phyloP scores from a whole-genome alignment of 2,888 invertebrate species.

The Stramonita haemastoma region DNA sequence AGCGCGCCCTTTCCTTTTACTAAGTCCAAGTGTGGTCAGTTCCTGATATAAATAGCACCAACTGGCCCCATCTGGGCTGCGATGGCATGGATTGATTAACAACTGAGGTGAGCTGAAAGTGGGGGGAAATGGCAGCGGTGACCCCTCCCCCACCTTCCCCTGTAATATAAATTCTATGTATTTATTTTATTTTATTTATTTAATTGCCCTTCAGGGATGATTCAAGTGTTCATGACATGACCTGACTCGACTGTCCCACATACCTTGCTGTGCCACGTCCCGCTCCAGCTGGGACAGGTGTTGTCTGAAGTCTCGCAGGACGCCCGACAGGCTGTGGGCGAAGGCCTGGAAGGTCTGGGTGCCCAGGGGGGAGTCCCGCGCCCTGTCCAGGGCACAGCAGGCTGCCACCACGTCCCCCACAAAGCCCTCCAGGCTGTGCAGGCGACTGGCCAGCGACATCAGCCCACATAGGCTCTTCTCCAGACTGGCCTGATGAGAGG shows the following conservation, averaged over 20 bases:
- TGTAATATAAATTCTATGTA: no score
- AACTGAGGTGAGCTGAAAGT: no score
- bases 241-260: not conserved
- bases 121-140: no score
- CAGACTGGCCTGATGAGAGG: constrained; percentile 57
- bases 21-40: no score
- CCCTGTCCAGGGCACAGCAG: constrained; percentile 33
- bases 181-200: no score
- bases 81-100: no score
- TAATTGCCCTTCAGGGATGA: no score
- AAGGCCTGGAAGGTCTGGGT: constrained; percentile 73
- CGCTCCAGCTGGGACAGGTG: constrained; percentile 63
- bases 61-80: no score
- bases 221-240: no score
- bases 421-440: constrained; percentile 63
- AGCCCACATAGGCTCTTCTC: constrained; percentile 57
- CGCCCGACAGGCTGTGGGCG: constrained; percentile 62
- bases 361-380: not conserved
- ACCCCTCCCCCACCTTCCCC: no score
- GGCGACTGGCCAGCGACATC: constrained; percentile 61
- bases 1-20: no score
- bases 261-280: constrained; percentile 68
- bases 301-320: constrained; percentile 60
- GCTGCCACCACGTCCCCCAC: constrained; percentile 48
- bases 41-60: no score